Evolutionary conservation across 2,113 vertebrate species (phyloP).

Genomic region (Psittacus erithacus): DNA sequence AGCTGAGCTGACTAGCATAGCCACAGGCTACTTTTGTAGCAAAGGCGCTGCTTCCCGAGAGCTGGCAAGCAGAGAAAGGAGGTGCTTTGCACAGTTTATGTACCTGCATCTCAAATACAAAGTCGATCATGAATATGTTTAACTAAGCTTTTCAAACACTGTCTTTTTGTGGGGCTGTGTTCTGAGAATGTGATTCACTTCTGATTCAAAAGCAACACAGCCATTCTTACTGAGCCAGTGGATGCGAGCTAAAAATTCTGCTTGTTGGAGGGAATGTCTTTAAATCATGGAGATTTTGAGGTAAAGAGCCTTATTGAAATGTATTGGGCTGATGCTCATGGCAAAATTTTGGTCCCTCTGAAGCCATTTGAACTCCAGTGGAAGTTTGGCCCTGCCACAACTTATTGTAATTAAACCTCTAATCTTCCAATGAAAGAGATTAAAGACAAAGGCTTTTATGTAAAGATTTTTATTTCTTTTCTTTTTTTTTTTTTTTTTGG

Average conservation of each 20-base stretch:
- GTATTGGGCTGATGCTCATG: neutral
- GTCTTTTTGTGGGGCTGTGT: neutral
- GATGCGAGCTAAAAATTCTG: neutral
- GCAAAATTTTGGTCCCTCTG: neutral
- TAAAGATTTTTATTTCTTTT: neutral
- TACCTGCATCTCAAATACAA: neutral
- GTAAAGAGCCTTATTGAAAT: neutral
- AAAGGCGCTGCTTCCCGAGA: neutral
- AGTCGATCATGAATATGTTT: neutral
- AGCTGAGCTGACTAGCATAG: neutral
- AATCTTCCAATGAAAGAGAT: neutral
- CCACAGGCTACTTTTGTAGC: neutral
- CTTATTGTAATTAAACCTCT: neutral
- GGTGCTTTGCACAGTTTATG: neutral
- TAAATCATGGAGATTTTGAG: neutral
- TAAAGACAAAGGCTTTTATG: conserved; percentile 4
- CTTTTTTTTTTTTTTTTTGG: neutral
- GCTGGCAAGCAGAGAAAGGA: neutral
- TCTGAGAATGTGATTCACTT: neutral
- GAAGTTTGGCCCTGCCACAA: neutral
- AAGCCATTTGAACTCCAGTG: neutral
- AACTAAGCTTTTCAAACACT: neutral
- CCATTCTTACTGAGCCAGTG: neutral
- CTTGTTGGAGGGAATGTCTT: neutral
- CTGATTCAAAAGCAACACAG: neutral